phyloP scores from a whole-genome alignment of 2,113 vertebrate genomes.

The Jaculus jaculus region DNA sequence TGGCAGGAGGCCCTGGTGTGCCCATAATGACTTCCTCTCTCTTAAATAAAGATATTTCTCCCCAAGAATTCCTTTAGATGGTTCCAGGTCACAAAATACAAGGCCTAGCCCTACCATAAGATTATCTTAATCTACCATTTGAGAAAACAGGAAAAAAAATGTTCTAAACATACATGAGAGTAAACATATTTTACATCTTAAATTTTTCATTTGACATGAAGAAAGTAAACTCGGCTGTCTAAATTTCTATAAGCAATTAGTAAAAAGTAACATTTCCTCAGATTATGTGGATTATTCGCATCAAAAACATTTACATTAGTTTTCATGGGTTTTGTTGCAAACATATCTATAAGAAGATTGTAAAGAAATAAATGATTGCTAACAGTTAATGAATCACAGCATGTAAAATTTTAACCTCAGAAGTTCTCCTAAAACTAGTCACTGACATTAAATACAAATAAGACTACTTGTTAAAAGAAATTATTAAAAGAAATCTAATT shows the following conservation, averaged over 20 bases:
- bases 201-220: background rate
- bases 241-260: background rate
- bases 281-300: background rate
- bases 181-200: background rate
- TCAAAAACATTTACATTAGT: constrained; percentile 8
- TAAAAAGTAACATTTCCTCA: constrained; percentile 42
- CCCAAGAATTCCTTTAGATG: background rate
- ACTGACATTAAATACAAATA: background rate
- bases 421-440: background rate
- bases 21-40: no score
- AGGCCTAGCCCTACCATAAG: background rate
- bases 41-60: background rate
- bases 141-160: background rate
- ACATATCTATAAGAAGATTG: background rate
- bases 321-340: background rate
- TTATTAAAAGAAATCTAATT: constrained; percentile 8
- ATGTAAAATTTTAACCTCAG: background rate
- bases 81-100: background rate
- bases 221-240: background rate
- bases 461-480: background rate
- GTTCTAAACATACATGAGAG: background rate
- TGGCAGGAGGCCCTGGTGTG: no score
- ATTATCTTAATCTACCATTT: background rate
- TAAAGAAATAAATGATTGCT: background rate
- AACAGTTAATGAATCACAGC: background rate